Conservation (phyloP, 2,797 vertebrate genomes). For the Lutra lutra region DNA sequence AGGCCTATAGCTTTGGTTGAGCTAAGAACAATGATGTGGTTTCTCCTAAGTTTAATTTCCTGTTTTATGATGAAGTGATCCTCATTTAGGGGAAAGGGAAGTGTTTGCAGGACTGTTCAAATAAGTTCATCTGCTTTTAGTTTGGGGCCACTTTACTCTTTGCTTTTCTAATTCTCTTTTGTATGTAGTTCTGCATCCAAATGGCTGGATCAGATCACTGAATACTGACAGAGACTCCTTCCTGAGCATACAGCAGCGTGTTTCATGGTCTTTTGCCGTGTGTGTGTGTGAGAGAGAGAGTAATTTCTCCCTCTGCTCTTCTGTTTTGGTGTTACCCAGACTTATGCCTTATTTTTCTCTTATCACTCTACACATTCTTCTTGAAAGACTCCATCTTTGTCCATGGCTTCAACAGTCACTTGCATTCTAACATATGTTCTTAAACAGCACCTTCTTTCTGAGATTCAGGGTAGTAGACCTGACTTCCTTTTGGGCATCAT, state of each 20-base stretch:
- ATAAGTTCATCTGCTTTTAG: slow-evolving; percentile 38
- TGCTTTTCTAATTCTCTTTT: slow-evolving; percentile 34
- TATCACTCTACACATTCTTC: background rate
- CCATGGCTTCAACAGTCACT: background rate
- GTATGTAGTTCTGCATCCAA: background rate
- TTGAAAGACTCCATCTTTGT: background rate
- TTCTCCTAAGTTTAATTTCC: background rate
- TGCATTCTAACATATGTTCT: background rate
- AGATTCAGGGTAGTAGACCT: background rate
- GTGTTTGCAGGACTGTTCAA: background rate
- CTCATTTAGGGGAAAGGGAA: background rate
- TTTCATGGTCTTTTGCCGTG: background rate
- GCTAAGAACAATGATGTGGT: background rate
- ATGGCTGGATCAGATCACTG: background rate
- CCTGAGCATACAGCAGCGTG: no score
- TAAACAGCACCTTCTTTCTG: background rate
- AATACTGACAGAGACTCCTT: background rate
- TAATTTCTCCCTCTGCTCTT: rapidly evolving
- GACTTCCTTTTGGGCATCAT: background rate
- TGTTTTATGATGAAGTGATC: background rate
- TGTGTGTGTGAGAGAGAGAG: background rate
- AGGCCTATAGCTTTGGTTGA: background rate
- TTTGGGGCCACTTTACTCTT: background rate
- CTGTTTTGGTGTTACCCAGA: background rate
- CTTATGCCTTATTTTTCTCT: background rate